A percentile compares a stretch with the other conserved stretches of the same genome.
phyloP scores from a whole-genome alignment of 2,888 invertebrate species.

The Hesperia comma region DNA sequence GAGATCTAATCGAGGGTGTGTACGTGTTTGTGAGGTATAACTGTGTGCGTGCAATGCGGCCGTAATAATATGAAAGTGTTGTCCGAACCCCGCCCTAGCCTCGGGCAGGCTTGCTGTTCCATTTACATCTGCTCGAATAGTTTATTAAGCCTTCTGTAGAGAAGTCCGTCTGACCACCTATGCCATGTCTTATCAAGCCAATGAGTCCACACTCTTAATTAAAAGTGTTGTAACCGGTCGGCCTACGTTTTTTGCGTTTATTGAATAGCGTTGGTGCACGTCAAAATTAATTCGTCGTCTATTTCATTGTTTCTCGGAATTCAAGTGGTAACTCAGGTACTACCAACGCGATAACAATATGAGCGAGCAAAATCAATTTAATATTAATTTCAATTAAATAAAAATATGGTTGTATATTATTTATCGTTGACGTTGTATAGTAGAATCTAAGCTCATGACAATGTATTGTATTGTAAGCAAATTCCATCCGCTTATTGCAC shows the following conservation, averaged over 20 bases:
- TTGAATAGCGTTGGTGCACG: constrained; percentile 34
- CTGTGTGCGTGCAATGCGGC: constrained; percentile 69
- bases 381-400: constrained; percentile 1
- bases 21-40: constrained; percentile 52
- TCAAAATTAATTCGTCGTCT: constrained; percentile 28
- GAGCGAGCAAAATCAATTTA: not conserved
- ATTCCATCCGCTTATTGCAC: not conserved
- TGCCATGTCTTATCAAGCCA: constrained; percentile 40
- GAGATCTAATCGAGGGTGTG: constrained; percentile 53
- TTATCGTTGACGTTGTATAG: not conserved
- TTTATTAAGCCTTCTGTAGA: constrained; percentile 79
- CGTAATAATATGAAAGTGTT: constrained; percentile 83
- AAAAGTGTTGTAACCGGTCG: constrained; percentile 32
- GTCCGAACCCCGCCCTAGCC: constrained; percentile 82
- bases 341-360: constrained; percentile 1
- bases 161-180: constrained; percentile 49
- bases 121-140: constrained; percentile 82
- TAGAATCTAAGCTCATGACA: not conserved
- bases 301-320: constrained; percentile 33
- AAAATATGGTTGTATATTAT: not conserved
- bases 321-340: not conserved
- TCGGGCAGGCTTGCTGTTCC: constrained; percentile 74
- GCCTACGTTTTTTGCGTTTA: constrained; percentile 35
- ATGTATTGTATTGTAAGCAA: constrained; percentile 1
- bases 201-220: constrained; percentile 38